A percentile compares a stretch with the other conserved stretches of the same genome.
phyloP scores from a whole-genome alignment of 1,140 invertebrate genomes.

The Prorops nasuta region DNA sequence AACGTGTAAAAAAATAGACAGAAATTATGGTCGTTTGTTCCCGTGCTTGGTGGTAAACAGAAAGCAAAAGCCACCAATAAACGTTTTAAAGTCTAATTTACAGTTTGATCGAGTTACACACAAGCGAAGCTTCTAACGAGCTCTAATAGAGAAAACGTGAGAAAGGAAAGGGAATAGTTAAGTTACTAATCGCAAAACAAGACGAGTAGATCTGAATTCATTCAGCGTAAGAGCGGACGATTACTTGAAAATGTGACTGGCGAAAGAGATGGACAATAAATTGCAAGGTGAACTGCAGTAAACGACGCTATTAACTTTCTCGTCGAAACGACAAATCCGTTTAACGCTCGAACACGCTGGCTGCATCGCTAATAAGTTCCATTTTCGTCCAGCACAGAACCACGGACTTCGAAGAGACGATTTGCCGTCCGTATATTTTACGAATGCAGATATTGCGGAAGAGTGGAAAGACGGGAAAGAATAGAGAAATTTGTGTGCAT shows the following conservation, averaged over 20 bases:
- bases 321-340: constrained; percentile 27
- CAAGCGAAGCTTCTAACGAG: too few species aligned
- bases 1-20: too few species aligned
- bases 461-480: constrained; percentile 6
- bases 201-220: too few species aligned
- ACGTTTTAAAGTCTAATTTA: too few species aligned
- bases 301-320: constrained; percentile 26
- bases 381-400: constrained; percentile 12
- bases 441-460: constrained; percentile 17
- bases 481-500: constrained; percentile 17
- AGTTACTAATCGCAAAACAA: too few species aligned
- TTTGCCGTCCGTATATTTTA: constrained; percentile 19
- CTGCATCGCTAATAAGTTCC: constrained; percentile 21
- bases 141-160: too few species aligned
- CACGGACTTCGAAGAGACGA: constrained; percentile 12
- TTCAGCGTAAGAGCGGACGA: too few species aligned
- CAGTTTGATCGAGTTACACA: too few species aligned
- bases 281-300: constrained; percentile 15
- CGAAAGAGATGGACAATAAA: constrained; percentile 23
- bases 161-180: too few species aligned
- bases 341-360: constrained; percentile 17
- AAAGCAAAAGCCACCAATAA: too few species aligned
- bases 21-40: too few species aligned
- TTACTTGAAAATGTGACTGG: constrained; percentile 11
- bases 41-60: too few species aligned